Evolutionary conservation across 1,140 invertebrate species (phyloP), one percentile per base, ranked within the genome.

Genomic region (Spodoptera frugiperda): DNA sequence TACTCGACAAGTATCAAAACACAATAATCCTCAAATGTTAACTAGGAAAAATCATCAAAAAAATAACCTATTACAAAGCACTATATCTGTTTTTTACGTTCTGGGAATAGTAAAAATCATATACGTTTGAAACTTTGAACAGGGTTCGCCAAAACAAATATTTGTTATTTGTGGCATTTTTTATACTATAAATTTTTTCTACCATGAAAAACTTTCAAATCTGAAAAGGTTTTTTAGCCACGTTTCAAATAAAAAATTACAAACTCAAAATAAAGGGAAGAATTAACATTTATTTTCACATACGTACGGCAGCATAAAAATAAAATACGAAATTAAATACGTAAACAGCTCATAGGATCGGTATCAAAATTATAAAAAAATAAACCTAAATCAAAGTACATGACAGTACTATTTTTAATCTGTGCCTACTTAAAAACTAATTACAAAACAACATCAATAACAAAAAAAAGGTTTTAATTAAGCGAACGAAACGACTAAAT

Each of bases 371-470:
- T 57, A 57, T 48, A 72, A 72, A 72, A 72, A 46, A 48, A 44
- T 61, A 65, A 65, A 65, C 44, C 44, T 65, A 65, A 19, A 61
- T 65, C 30, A 10, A 1, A 61, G 57, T 61, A 44, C 57, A 39
- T 11, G 30, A 15, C 14, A 61, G 57, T 61, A 61, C 57, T 59
- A 14, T 59, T 33, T 59, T 44, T 39, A 61, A 17, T 61, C 57
- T 44, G 33, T 61, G 57, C 71, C 71, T 73, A 73, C 71, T 73
- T 73, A 73, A 19, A 46, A 48, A 46, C 71, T 73, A 73, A 73
- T 49, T 57, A 73, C 71, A 73, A 44, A 73, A 73, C 71, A 73
- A 73, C 54, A 57, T 61, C 71, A 73, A 73, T 73, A 73, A 73
- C 55, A 73, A 61, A 46, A 73, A 21, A 73, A 53, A 73, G 25